Conservation (phyloP, 2,797 vertebrate genomes). For the Hylomyscus alleni region DNA sequence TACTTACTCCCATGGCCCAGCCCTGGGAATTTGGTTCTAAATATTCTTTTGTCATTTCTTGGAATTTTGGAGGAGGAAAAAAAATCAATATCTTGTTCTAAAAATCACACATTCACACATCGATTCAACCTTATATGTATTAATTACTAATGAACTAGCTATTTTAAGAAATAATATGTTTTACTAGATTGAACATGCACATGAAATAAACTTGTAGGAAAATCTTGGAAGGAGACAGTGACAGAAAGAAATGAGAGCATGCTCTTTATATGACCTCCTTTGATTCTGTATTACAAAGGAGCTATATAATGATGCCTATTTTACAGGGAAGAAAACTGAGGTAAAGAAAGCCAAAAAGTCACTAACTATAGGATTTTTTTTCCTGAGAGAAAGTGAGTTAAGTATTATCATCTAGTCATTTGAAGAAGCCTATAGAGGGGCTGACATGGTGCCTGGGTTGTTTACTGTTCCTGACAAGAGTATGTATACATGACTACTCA, state of each 20-base stretch:
- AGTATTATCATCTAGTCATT: neutral
- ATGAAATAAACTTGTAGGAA: neutral
- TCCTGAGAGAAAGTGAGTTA: neutral
- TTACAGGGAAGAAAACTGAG: neutral
- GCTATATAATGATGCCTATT: neutral
- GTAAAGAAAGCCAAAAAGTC: neutral
- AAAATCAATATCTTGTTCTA: slow-evolving; percentile 2
- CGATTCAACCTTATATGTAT: neutral
- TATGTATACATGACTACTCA: neutral
- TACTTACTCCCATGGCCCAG: neutral
- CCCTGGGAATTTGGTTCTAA: neutral
- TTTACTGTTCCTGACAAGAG: neutral
- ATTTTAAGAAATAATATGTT: neutral
- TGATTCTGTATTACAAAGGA: neutral
- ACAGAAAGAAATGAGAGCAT: neutral
- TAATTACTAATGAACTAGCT: neutral
- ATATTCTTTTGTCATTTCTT: neutral
- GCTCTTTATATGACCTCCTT: neutral
- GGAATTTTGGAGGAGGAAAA: neutral
- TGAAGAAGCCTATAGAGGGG: neutral
- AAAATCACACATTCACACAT: neutral
- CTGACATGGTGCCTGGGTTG: neutral
- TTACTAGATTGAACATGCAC: neutral
- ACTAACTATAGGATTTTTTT: neutral
- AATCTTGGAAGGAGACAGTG: neutral